Base-by-base conservation (phyloP, 2,888 invertebrate genomes). In the Aphidoletes aphidimyza region DNA sequence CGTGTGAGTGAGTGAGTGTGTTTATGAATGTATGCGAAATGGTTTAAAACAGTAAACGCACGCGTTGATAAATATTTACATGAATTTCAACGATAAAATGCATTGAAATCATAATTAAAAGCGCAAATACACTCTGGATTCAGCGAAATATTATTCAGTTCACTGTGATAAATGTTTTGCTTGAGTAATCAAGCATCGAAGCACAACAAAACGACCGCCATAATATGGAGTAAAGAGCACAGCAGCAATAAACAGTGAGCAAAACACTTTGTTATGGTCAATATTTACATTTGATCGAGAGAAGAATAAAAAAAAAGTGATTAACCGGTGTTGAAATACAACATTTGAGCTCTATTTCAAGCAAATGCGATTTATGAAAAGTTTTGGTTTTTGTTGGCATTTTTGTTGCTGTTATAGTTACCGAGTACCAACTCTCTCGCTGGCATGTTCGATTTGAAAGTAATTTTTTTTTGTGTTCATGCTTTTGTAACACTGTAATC, bases 211-310 rank as follows among this genome's bases (percentile, higher is more conserved):
- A 42, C 42, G 69, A 26, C 2, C 69, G 14, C 34, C 14, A 30
- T 54, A 30, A 69, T 69, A 26, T 69, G 30, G 69, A 69, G 14
- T 69, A 5, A 39, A 39, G 39, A 54, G 9, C 11, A 54, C 9
- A 26, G 34, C 17, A 14, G n/a, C 1, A 30, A 14, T 8, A 30
- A 69, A 34, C 30, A 69, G 30, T 6, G 14, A 42, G 6, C 8
- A 42, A 30, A 69, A 69, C 69, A 69, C 69, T 69, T 30, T n/a
- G n/a, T 69, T 69, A 69, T 30, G 69, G 69, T 69, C 17, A 69
- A 69, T 69, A 69, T 69, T 69, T 69, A 69, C 34, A 14, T 69
- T 69, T 69, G 30, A 69, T 69, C n/a, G n/a, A n/a, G 69, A 69
- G 9, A 22, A 8, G 39, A 22, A 54, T 22, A 54, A 69, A 69